These are phyloP conservation scores for Drosophila subpulchrella DNA, from an alignment of 1,140 invertebrate species.

Conservation along the genomic window DNA sequence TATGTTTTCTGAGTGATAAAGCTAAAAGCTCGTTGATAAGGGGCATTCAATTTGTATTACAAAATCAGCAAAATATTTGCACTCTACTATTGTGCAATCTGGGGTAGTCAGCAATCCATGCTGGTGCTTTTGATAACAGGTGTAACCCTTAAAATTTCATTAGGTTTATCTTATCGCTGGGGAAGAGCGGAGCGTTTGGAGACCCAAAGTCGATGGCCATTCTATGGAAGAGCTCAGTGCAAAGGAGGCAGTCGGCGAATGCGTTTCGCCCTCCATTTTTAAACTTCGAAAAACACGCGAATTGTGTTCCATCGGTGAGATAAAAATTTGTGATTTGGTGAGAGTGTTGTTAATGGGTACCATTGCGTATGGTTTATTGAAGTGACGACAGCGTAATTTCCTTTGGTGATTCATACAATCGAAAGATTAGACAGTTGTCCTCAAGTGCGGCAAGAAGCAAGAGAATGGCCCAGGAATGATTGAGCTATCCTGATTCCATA, in stretches of 20 bases:
- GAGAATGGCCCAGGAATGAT: conserved; percentile 12
- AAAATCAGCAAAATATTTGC: conserved; percentile 47
- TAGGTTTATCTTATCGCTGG: conserved; percentile 71
- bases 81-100: conserved; percentile 33
- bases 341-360: conserved; percentile 42
- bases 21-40: conserved; percentile 36
- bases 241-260: conserved; percentile 59
- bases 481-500: conserved; percentile 9
- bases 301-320: conserved; percentile 58
- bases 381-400: conserved; percentile 50
- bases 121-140: conserved; percentile 57
- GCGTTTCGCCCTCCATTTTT: conserved; percentile 35
- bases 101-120: conserved; percentile 8
- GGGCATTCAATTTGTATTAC: conserved; percentile 44
- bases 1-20: conserved; percentile 36
- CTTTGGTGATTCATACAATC: conserved; percentile 54
- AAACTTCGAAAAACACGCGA: conserved; percentile 10
- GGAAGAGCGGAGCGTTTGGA: conserved; percentile 24
- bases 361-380: conserved; percentile 46
- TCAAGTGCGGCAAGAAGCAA: neutral
- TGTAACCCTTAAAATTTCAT: conserved; percentile 78
- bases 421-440: conserved; percentile 21
- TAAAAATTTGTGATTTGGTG: conserved; percentile 29
- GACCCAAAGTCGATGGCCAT: conserved; percentile 50
- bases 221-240: conserved; percentile 48